A percentile compares a stretch with the other conserved stretches of the same genome.
These are phyloP conservation scores for Leptocoma aspasia DNA, from an alignment of 2,113 vertebrate species.

Conservation along the genomic window DNA sequence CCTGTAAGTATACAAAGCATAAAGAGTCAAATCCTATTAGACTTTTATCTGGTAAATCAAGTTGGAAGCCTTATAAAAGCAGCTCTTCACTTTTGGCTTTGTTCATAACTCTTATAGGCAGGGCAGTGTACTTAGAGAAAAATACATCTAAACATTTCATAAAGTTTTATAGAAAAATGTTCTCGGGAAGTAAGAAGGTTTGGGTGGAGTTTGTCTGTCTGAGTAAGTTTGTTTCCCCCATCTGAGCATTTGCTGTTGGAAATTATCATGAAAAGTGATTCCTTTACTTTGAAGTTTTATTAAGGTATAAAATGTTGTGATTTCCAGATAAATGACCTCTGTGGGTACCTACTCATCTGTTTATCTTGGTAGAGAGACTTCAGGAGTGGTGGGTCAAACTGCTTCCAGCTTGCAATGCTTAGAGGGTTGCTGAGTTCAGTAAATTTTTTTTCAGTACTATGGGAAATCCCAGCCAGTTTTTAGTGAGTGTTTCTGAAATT, in stretches of 20 bases:
- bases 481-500: conserved; percentile 4
- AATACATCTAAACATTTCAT: neutral
- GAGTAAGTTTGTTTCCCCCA: neutral
- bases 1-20: neutral
- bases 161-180: neutral
- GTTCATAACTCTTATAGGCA: neutral
- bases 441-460: neutral
- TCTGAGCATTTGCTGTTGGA: neutral
- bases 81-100: neutral
- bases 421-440: neutral
- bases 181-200: neutral
- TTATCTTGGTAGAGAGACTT: neutral
- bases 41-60: conserved; percentile 5
- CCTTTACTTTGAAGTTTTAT: neutral
- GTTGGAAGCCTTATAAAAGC: neutral
- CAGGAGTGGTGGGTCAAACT: neutral
- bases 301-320: neutral
- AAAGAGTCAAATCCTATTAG: conserved; percentile 21
- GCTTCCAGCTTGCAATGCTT: neutral
- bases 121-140: neutral
- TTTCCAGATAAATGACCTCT: neutral
- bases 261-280: neutral
- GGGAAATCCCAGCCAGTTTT: neutral
- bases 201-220: neutral
- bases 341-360: neutral